Base-by-base conservation (phyloP, 2,888 invertebrate species). In the Agriopis marginaria region DNA sequence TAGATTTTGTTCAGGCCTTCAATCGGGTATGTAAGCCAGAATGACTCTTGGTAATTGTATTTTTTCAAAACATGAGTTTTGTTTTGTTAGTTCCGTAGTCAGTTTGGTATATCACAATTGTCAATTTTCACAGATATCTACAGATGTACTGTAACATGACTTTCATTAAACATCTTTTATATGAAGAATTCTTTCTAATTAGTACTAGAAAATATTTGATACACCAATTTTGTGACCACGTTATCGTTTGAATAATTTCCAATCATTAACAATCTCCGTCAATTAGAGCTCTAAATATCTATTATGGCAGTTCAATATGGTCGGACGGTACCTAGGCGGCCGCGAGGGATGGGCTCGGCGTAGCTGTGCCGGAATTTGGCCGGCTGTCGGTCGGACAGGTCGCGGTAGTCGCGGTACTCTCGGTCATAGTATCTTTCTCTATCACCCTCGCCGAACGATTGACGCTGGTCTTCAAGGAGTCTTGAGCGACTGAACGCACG, bases 331-430 rank as follows among this genome's bases (percentile, higher is more conserved):
- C 93, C 94, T 59, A 94, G 88, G 53, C 94, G 89, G 17, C 93
- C 93, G 72, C 95, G 86, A 7, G 95, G 91, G 70, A 95, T 95
- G 17, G 96, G 95, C 77, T 96, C 96, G n/a, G 96, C 96, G 79
- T 96, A 96, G 82, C 96, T 96, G 81, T 96, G 96, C 63, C 96
- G 93, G 84, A 93, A 93, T 77, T 94, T 93, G n/a, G 89, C 84
- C 80, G 88, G 91, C 73, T 90, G 91, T 44, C 94, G 77, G 11
- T 93, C 93, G 2, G 92, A 84, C 11, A 93, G 80, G 32, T 94
- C 93, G 40, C 89, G 89, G 79, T 89, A 92, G 45, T 94, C 94
- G 72, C 93, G 82, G 73, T 90, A 93, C 63, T 94, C 93, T 62
- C 92, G 82, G n/a, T 94, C 94, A 66, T 89, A 92, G 77, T 87